Evolutionary conservation across 2,113 vertebrate species (phyloP).

Genomic region (Canis aureus): DNA sequence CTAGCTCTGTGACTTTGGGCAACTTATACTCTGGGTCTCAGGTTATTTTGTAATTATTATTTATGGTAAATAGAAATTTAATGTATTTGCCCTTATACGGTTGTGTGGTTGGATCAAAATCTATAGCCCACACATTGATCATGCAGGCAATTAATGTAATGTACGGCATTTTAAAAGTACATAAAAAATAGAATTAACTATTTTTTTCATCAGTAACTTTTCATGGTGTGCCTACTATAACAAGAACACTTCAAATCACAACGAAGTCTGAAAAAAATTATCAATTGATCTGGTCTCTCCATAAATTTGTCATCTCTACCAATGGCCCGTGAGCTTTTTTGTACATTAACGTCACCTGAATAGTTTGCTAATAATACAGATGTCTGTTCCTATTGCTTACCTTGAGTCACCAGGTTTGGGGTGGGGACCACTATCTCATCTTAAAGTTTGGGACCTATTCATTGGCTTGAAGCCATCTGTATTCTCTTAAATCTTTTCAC

Average conservation of each 20-base stretch:
- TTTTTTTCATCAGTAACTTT: background rate
- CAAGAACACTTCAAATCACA: background rate
- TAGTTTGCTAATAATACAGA: background rate
- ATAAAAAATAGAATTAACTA: background rate
- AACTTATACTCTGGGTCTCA: background rate
- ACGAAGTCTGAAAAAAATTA: background rate
- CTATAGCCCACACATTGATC: background rate
- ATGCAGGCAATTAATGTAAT: background rate
- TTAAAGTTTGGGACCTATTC: too few relatives aligned
- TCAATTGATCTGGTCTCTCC: background rate
- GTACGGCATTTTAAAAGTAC: background rate
- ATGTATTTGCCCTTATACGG: fast-evolving
- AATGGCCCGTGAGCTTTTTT: background rate
- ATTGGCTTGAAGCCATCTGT: background rate
- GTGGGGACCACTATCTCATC: background rate
- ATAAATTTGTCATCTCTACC: background rate
- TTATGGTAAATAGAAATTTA: background rate
- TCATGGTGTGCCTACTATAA: background rate
- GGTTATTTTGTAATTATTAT: background rate
- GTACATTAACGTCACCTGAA: background rate
- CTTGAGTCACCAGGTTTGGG: background rate
- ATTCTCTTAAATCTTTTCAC: background rate
- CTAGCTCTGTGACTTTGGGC: background rate
- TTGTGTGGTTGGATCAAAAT: background rate
- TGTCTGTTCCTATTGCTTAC: fast-evolving